Evolutionary conservation across 2,113 vertebrate species (phyloP), one percentile per base, ranked within the genome.

Genomic region (Caranx melampygus): DNA sequence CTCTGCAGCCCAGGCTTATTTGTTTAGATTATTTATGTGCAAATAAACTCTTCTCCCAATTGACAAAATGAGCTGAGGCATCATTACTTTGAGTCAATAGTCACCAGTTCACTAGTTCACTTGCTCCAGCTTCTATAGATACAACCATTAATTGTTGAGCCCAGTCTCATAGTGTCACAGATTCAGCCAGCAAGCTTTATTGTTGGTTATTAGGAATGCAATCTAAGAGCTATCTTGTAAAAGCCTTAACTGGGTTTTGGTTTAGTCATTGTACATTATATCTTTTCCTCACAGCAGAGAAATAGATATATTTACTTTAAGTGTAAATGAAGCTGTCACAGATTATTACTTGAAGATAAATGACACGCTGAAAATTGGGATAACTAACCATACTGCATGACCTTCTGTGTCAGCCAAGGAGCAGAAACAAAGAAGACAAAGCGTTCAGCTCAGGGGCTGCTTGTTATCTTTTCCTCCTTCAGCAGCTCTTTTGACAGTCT

Each of bases 271-370:
- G 18, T 52, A 42, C 64, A 55, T 69, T 62, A 20, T 51, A 6
- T 33, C 18, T 51, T 51, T 51, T 72, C 14, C 44, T 52, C 26
- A 31, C 4, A 16, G 63, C 35, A 37, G 10, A 63, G 13, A 11
- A 57, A 61, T 64, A 68, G 31, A 20, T 69, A 59, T 54, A 42
- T 58, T 67, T 72, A 78, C 26, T 26, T 81, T 81, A 33, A 49
- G 68, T 65, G 31, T 55, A 78, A 81, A 85, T 83, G 33, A 83
- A 87, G 79, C 59, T 81, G 79, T 83, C 89, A 76, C 47, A 68
- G 58, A 73, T 69, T 72, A 72, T 86, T 81, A 90, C 59, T 61
- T 49, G 54, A 67, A 83, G 57, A 80, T 79, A 85, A 81, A 82
- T 83, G 79, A 81, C 64, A 18, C 13, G 73, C 79, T 79, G 79